Evolutionary conservation across 2,797 vertebrate species (phyloP).

Genomic region (Glyptemys insculpta): DNA sequence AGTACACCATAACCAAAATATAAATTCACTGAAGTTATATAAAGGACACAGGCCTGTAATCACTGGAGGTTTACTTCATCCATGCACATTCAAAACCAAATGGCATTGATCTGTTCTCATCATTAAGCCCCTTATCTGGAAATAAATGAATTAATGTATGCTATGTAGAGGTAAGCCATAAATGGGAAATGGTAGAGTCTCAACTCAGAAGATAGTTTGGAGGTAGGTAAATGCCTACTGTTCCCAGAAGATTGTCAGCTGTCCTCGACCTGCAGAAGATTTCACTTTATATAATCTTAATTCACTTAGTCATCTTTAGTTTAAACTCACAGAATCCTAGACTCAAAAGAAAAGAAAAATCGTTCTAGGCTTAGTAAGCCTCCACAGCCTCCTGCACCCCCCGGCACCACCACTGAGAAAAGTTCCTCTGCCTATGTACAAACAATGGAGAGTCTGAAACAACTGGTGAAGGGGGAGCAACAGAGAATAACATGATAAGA

Average conservation of each 20-base stretch:
- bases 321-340: background rate
- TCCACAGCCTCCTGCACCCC: background rate
- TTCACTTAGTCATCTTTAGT: background rate
- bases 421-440: background rate
- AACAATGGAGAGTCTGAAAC: background rate
- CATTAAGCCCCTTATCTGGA: background rate
- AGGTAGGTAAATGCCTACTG: background rate
- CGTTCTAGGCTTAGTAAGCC: background rate
- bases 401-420: background rate
- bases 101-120: background rate
- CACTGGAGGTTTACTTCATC: background rate
- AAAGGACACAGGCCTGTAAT: background rate
- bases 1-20: background rate
- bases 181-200: background rate
- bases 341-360: background rate
- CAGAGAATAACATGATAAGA: background rate
- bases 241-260: background rate
- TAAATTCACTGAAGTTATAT: background rate
- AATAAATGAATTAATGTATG: background rate
- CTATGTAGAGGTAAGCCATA: background rate
- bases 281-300: background rate
- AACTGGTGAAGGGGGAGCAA: background rate
- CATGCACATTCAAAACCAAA: background rate
- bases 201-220: background rate
- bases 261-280: background rate